Evolutionary conservation across 2,888 invertebrate species (phyloP).

Genomic region (Caenorhabditis wallacei): DNA sequence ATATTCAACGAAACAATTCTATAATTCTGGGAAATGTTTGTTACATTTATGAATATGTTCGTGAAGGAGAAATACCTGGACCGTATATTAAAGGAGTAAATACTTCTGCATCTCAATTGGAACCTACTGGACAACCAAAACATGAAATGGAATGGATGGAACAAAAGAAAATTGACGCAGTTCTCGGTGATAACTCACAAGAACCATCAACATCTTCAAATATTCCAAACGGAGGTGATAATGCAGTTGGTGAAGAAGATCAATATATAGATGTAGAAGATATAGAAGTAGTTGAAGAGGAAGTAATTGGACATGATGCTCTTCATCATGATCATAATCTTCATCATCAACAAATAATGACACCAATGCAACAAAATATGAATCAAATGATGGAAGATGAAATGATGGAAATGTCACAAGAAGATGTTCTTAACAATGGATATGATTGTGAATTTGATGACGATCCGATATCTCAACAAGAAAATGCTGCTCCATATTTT

Average conservation of each 20-base stretch:
- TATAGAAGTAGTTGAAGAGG: slow-evolving; percentile 63
- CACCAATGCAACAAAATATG: neutral
- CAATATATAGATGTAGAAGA: slow-evolving; percentile 65
- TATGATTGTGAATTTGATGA: slow-evolving; percentile 72
- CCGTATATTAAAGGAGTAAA: slow-evolving; percentile 51
- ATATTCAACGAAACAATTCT: slow-evolving; percentile 66
- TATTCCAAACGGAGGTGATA: neutral
- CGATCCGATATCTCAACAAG: slow-evolving; percentile 65
- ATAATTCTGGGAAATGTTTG: slow-evolving; percentile 67
- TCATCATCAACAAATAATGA: slow-evolving; percentile 5
- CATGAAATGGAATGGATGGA: slow-evolving; percentile 23
- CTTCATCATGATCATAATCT: slow-evolving; percentile 41
- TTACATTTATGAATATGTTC: slow-evolving; percentile 73
- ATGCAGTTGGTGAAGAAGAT: slow-evolving; percentile 42
- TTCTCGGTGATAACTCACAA: neutral
- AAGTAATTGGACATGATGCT: slow-evolving; percentile 51
- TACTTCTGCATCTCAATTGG: neutral
- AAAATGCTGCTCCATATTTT: slow-evolving; percentile 68
- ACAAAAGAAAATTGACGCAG: slow-evolving; percentile 10
- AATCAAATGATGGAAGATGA: slow-evolving; percentile 23
- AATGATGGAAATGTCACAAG: slow-evolving; percentile 38
- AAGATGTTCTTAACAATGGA: slow-evolving; percentile 68
- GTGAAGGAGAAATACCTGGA: slow-evolving; percentile 67
- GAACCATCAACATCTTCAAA: slow-evolving; percentile 26
- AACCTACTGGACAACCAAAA: neutral